phyloP scores from a whole-genome alignment of 2,888 invertebrate species.

The Trichacis sp. region DNA sequence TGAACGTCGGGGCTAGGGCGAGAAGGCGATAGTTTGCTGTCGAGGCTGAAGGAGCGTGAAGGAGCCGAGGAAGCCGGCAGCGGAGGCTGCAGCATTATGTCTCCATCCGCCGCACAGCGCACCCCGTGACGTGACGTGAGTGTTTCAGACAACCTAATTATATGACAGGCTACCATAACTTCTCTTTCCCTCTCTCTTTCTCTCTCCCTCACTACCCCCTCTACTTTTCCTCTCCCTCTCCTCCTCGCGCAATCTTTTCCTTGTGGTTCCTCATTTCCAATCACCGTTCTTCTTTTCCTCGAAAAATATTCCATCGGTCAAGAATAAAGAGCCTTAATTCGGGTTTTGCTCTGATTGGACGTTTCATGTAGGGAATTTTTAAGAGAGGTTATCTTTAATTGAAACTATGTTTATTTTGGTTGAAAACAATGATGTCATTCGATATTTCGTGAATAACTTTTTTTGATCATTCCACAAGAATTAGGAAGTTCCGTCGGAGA shows the following conservation, averaged over 20 bases:
- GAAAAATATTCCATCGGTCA: too few relatives aligned
- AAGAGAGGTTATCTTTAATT: too few relatives aligned
- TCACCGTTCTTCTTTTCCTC: too few relatives aligned
- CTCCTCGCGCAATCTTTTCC: not conserved
- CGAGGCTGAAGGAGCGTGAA: constrained; percentile 34
- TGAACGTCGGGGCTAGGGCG: constrained; percentile 46
- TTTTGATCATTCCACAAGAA: too few relatives aligned
- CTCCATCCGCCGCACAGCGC: constrained; percentile 61
- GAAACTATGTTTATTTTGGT: too few relatives aligned
- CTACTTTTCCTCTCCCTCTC: constrained; percentile 18
- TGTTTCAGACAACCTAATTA: constrained; percentile 73
- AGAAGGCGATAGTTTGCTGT: constrained; percentile 53
- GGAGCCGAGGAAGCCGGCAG: constrained; percentile 36
- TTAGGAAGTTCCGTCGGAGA: too few relatives aligned
- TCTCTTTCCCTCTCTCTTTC: constrained; percentile 21
- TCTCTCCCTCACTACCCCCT: constrained; percentile 22
- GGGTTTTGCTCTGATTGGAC: too few relatives aligned
- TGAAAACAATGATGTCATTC: too few relatives aligned
- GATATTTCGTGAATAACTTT: too few relatives aligned
- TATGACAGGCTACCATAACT: constrained; percentile 49
- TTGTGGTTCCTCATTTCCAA: too few relatives aligned
- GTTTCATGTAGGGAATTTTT: too few relatives aligned
- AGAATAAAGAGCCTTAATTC: too few relatives aligned
- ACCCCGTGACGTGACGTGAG: constrained; percentile 67
- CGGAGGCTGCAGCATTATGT: constrained; percentile 57